A percentile compares a stretch with the other conserved stretches of the same genome.
Evolutionary conservation across 2,888 invertebrate species (phyloP).

Genomic region (Zaprionus lineosus): DNA sequence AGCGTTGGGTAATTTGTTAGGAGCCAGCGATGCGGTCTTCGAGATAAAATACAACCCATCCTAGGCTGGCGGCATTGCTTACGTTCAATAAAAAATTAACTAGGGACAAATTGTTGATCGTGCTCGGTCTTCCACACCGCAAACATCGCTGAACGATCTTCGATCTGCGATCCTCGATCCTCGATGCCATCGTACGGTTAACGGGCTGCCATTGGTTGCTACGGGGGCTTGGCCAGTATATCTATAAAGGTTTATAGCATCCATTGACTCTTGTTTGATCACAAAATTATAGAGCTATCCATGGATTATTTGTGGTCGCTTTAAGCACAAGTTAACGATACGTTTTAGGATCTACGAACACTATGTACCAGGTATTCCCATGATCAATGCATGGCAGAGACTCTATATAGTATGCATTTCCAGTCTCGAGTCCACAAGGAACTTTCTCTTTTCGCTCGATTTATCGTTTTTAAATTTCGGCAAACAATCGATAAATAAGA

Average conservation of each 20-base stretch:
- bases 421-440: no score
- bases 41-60: constrained; percentile 39
- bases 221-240: not conserved
- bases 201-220: constrained; percentile 19
- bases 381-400: no score
- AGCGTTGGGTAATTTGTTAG: constrained; percentile 54
- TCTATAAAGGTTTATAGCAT: constrained; percentile 11
- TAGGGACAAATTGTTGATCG: constrained; percentile 59
- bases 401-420: no score
- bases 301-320: constrained; percentile 25
- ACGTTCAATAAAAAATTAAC: constrained; percentile 52
- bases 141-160: constrained; percentile 17
- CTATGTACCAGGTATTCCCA: no score
- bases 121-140: not conserved
- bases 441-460: no score
- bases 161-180: no score
- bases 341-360: no score
- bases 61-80: constrained; percentile 25
- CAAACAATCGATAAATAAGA: no score
- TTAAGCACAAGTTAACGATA: no score
- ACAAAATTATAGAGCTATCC: constrained; percentile 30
- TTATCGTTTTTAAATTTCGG: no score
- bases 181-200: constrained; percentile 38
- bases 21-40: constrained; percentile 33
- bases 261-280: constrained; percentile 14